Conservation (phyloP, 92 coral and sea anemone genomes). For the Virgularia gustaviana region DNA sequence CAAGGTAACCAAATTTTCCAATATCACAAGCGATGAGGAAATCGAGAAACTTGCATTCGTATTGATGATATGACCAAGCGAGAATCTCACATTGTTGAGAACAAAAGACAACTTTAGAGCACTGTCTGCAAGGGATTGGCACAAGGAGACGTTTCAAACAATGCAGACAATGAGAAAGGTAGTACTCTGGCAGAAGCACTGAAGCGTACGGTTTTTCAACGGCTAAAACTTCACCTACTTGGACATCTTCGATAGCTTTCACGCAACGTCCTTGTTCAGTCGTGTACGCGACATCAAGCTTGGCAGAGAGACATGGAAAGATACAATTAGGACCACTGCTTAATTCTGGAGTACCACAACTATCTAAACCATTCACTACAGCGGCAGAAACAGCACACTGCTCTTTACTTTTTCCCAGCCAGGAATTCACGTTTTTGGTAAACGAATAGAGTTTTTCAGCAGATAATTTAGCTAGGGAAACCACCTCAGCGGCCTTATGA, state of each 20-base stretch:
- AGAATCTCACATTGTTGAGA: conserved; percentile 60
- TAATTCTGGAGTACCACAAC: neutral
- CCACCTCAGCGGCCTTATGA: conserved; percentile 49
- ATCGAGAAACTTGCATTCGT: conserved; percentile 70
- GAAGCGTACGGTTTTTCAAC: conserved; percentile 93
- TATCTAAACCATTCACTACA: neutral
- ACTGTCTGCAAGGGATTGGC: conserved; percentile 74
- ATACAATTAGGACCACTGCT: neutral
- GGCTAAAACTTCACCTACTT: conserved; percentile 77
- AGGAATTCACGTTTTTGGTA: conserved; percentile 41
- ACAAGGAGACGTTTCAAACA: conserved; percentile 58
- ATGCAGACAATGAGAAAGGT: conserved; percentile 76
- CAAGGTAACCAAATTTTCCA: conserved; percentile 75
- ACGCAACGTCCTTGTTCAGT: conserved; percentile 63
- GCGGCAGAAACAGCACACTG: conserved; percentile 15
- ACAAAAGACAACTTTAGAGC: conserved; percentile 77
- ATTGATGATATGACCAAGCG: conserved; percentile 80
- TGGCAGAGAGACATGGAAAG: conserved; percentile 32
- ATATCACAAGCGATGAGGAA: conserved; percentile 70
- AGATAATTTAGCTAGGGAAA: conserved; percentile 59
- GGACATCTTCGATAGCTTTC: conserved; percentile 70
- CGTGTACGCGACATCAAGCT: conserved; percentile 49
- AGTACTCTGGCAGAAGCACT: conserved; percentile 66
- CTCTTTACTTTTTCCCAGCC: conserved; percentile 23
- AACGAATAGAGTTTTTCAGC: conserved; percentile 53